Evolutionary conservation across 1,140 invertebrate species (phyloP).

Genomic region (Brachionus asplanchnoidis): DNA sequence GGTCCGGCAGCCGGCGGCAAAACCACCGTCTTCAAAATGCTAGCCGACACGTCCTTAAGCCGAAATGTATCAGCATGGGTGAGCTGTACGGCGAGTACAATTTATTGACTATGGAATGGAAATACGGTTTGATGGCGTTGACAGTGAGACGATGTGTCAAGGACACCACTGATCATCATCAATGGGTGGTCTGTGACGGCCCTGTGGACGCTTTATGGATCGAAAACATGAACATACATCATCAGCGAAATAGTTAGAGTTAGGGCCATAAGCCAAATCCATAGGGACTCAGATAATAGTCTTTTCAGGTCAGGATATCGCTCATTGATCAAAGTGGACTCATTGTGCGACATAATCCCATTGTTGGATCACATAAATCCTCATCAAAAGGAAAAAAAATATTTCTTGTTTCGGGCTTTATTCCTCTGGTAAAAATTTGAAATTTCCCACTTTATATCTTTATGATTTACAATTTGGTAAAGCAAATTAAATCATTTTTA

Average conservation of each 20-base stretch:
- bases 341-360: not conserved
- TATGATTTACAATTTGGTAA: too few relatives aligned
- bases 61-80: constrained; percentile 58
- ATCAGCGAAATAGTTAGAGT: too few relatives aligned
- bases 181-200: constrained; percentile 44
- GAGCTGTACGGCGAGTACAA: constrained; percentile 57
- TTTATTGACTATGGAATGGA: constrained; percentile 57
- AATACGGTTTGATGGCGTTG: constrained; percentile 56
- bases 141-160: constrained; percentile 53
- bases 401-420: too few relatives aligned
- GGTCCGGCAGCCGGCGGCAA: constrained; percentile 58
- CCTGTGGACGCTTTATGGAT: constrained; percentile 59
- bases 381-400: not conserved
- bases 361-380: not conserved
- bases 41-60: constrained; percentile 54
- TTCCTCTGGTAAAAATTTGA: too few relatives aligned
- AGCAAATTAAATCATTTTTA: too few relatives aligned
- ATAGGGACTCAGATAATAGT: not conserved
- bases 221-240: constrained; percentile 60
- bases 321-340: not conserved
- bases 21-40: constrained; percentile 54
- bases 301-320: not conserved
- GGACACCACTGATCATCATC: constrained; percentile 43
- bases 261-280: not conserved
- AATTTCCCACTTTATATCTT: too few relatives aligned